Conservation (phyloP, 2,888 invertebrate genomes). For the Drosophila siamana region DNA sequence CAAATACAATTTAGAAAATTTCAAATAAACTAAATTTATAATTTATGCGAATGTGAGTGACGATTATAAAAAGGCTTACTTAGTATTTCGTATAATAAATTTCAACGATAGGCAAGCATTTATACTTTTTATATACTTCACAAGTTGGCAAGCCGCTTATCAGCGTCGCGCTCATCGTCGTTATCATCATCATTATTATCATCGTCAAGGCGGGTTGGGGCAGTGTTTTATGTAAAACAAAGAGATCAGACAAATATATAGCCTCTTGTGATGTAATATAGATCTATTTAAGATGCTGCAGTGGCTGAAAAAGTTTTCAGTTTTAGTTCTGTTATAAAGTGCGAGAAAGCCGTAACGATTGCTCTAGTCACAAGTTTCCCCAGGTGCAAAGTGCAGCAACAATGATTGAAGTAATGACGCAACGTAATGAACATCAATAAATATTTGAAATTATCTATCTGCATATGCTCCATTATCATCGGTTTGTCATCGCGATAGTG, state of each 20-base stretch:
- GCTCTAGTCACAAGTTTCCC: not conserved
- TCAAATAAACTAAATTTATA: constrained; percentile 5
- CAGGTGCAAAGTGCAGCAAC: constrained; percentile 11
- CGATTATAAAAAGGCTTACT: constrained; percentile 37
- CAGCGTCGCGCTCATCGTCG: constrained; percentile 11
- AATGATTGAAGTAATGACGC: constrained; percentile 61
- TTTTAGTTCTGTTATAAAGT: constrained; percentile 24
- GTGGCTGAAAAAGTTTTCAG: constrained; percentile 5
- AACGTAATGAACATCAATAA: constrained; percentile 39
- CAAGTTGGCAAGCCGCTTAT: constrained; percentile 16
- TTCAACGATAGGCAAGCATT: constrained; percentile 43
- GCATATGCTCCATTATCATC: constrained; percentile 36
- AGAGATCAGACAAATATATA: constrained; percentile 22
- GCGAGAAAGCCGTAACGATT: constrained; percentile 8
- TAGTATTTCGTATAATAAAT: constrained; percentile 40
- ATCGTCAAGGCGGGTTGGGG: not conserved
- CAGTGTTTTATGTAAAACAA: constrained; percentile 4
- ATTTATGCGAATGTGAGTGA: constrained; percentile 11
- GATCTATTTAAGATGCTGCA: constrained; percentile 39
- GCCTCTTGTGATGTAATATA: not conserved
- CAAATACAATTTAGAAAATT: not conserved
- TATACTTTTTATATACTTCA: constrained; percentile 53
- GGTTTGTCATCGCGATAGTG: constrained; percentile 38
- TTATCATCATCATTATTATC: constrained; percentile 7
- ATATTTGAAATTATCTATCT: constrained; percentile 13